Conservation (phyloP, 92 coral and sea anemone species). For the Epizoanthus scotinus region DNA sequence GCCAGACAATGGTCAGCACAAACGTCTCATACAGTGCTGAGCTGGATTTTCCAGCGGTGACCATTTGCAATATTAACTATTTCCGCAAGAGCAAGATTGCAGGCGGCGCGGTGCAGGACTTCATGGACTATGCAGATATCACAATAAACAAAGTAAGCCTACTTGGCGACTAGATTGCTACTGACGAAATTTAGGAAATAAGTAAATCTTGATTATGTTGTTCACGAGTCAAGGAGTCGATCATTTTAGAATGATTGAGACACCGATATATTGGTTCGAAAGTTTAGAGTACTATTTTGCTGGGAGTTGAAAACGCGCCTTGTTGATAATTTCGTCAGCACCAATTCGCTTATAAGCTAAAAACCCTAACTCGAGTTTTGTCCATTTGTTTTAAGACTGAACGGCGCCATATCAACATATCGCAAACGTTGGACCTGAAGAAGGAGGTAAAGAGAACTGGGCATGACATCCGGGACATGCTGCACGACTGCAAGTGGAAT, state of each 20-base stretch:
- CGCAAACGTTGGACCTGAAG: neutral
- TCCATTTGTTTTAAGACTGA: neutral
- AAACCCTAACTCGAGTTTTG: neutral
- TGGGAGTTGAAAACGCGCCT: neutral
- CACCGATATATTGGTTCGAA: too few species aligned
- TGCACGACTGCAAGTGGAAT: neutral
- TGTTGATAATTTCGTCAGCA: neutral
- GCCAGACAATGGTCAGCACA: neutral
- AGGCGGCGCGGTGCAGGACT: neutral
- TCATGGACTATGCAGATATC: neutral
- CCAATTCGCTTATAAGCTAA: neutral
- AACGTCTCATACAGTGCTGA: neutral
- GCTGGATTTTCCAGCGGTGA: slow-evolving; percentile 33
- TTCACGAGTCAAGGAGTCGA: too few species aligned
- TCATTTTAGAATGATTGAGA: too few species aligned
- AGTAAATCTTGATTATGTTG: too few species aligned
- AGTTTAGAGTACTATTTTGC: too few species aligned
- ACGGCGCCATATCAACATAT: neutral
- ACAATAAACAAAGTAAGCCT: neutral
- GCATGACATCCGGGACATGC: slow-evolving; percentile 12
- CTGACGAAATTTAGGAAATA: too few species aligned
- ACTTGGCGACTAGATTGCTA: too few species aligned
- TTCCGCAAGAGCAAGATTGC: slow-evolving; percentile 19
- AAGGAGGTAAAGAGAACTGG: neutral
- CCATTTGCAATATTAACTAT: slow-evolving; percentile 1